phyloP scores from a whole-genome alignment of 1,140 invertebrate species.

The Glossosoma conforme region DNA sequence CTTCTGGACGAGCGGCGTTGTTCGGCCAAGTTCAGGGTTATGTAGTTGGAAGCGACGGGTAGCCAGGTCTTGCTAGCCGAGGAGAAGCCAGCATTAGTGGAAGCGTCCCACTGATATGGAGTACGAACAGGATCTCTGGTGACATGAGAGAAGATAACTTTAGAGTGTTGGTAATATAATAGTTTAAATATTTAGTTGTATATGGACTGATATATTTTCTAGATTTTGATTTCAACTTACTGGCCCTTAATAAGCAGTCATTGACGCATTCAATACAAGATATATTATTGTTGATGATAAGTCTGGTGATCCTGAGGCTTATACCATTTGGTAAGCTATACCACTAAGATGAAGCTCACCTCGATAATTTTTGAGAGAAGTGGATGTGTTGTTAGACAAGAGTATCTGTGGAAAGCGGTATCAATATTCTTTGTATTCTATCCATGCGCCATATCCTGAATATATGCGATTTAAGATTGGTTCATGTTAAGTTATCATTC shows the following conservation, averaged over 20 bases:
- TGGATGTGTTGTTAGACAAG: too few relatives aligned
- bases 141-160: too few relatives aligned
- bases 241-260: not conserved
- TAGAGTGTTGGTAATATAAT: too few relatives aligned
- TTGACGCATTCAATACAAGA: not conserved
- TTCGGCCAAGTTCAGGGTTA: conserved; percentile 46
- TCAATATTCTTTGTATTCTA: too few relatives aligned
- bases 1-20: conserved; percentile 38
- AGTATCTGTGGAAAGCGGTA: too few relatives aligned
- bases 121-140: conserved; percentile 55
- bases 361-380: too few relatives aligned
- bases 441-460: too few relatives aligned
- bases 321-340: too few relatives aligned
- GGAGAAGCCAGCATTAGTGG: conserved; percentile 53
- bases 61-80: conserved; percentile 55
- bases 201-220: not conserved
- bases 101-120: conserved; percentile 60
- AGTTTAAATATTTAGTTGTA: not conserved
- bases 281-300: not conserved
- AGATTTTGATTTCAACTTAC: not conserved
- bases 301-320: not conserved
- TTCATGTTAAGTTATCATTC: too few relatives aligned
- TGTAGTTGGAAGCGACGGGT: conserved; percentile 56
- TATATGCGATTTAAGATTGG: too few relatives aligned
- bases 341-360: too few relatives aligned